Conservation (phyloP, 2,113 vertebrate genomes). For the Atractosteus spatula region DNA sequence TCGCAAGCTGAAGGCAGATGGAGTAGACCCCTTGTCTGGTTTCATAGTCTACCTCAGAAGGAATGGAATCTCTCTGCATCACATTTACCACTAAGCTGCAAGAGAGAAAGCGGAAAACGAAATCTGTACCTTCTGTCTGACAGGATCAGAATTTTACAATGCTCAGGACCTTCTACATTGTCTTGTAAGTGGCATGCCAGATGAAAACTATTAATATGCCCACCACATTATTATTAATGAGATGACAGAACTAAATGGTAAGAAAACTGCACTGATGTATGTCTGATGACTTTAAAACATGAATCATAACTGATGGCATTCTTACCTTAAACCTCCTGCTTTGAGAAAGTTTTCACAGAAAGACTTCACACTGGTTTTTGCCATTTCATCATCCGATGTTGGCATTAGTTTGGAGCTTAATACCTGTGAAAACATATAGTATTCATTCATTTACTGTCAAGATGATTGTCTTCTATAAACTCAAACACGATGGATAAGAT, state of each 20-base stretch:
- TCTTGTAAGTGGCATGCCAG: too few relatives aligned
- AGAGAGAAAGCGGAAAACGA: constrained; percentile 26
- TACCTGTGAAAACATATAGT: constrained; percentile 65
- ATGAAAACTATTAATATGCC: too few relatives aligned
- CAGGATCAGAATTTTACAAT: too few relatives aligned
- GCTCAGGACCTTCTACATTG: too few relatives aligned
- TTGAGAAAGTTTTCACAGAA: constrained; percentile 98
- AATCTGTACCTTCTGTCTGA: too few relatives aligned
- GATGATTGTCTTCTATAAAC: too few relatives aligned
- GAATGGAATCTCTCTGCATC: constrained; percentile 97
- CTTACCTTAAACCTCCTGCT: constrained; percentile 93
- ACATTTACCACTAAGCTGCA: constrained; percentile 96
- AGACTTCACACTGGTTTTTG: constrained; percentile 94
- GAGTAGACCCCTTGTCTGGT: constrained; percentile 97
- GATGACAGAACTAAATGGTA: too few relatives aligned
- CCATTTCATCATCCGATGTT: constrained; percentile 98
- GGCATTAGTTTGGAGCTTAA: constrained; percentile 98
- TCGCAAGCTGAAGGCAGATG: constrained; percentile 94
- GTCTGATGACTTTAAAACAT: background rate
- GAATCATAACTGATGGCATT: background rate
- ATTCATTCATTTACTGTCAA: too few relatives aligned
- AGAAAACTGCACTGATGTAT: background rate
- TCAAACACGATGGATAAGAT: too few relatives aligned
- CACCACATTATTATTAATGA: too few relatives aligned
- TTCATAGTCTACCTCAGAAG: constrained; percentile 96